phyloP scores from a whole-genome alignment of 2,797 vertebrate species.

The Acrossocheilus wenchowensis region DNA sequence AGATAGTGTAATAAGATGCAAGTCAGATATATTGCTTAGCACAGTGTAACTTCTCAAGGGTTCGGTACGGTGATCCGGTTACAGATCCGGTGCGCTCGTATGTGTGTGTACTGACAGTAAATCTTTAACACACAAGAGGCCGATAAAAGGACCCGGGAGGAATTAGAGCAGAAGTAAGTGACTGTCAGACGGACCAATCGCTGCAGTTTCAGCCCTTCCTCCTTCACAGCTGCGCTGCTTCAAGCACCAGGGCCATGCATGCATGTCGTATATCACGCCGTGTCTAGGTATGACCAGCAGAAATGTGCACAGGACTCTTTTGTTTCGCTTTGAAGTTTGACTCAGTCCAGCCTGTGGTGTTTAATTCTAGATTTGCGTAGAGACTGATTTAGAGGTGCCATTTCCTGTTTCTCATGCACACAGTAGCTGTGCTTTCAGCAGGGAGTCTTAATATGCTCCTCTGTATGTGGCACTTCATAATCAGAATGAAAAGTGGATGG shows the following conservation, averaged over 20 bases:
- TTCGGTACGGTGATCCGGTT: not conserved
- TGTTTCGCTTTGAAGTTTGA: not conserved
- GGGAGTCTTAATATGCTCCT: not conserved
- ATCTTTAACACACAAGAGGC: constrained; percentile 67
- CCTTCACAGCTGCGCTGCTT: constrained; percentile 4
- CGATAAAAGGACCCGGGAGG: constrained; percentile 69
- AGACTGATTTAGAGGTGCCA: constrained; percentile 18
- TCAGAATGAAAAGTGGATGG: no score
- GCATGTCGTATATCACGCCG: not conserved
- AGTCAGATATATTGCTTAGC: constrained; percentile 28
- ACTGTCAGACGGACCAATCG: constrained; percentile 65
- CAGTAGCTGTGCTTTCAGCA: not conserved
- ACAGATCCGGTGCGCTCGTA: constrained; percentile 27
- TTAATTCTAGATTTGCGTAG: not conserved
- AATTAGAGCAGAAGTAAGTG: constrained; percentile 81
- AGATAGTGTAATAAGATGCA: not conserved
- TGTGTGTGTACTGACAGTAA: constrained; percentile 65
- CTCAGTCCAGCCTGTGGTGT: not conserved
- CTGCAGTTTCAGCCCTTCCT: constrained; percentile 21
- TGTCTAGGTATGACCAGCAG: not conserved
- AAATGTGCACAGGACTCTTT: not conserved
- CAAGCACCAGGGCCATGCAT: constrained; percentile 58
- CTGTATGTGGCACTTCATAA: not conserved
- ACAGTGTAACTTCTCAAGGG: constrained; percentile 12
- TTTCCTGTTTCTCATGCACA: constrained; percentile 1